Evolutionary conservation across 2,888 invertebrate genomes (phyloP).

Genomic region (Criorhina ranunculi): DNA sequence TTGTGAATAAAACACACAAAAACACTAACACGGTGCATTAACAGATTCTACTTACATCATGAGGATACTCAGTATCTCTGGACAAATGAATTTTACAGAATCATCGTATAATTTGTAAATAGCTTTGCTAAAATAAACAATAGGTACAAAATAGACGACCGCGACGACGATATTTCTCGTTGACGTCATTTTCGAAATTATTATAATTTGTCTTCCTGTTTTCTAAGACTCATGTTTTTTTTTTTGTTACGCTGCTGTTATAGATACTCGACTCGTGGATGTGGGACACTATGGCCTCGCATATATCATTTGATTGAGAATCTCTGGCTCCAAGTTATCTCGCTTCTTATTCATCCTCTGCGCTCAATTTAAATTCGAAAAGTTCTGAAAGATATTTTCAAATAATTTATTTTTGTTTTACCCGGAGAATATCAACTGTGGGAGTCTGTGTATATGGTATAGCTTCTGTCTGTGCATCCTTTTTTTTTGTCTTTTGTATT

Average conservation of each 20-base stretch:
- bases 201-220: slow-evolving; percentile 50
- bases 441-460: slow-evolving; percentile 1
- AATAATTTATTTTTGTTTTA: slow-evolving; percentile 57
- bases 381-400: slow-evolving; percentile 67
- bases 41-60: slow-evolving; percentile 4
- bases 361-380: slow-evolving; percentile 63
- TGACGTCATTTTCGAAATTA: slow-evolving; percentile 64
- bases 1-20: slow-evolving; percentile 13
- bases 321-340: slow-evolving; percentile 63
- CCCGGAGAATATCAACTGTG: slow-evolving; percentile 19
- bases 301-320: slow-evolving; percentile 31
- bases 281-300: slow-evolving; percentile 34
- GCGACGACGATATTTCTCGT: slow-evolving; percentile 6
- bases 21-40: slow-evolving; percentile 32
- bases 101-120: not conserved
- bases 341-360: slow-evolving; percentile 44
- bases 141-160: not conserved
- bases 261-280: slow-evolving; percentile 2
- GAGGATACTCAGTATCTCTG: not conserved
- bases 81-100: slow-evolving; percentile 17
- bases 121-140: slow-evolving; percentile 43
- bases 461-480: slow-evolving; percentile 34
- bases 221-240: slow-evolving; percentile 30
- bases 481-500: slow-evolving; percentile 15
- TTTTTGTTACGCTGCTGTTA: slow-evolving; percentile 5